A percentile compares a stretch with the other conserved stretches of the same genome.
phyloP scores from a whole-genome alignment of 2,113 vertebrate genomes.

The Gyps fulvus region DNA sequence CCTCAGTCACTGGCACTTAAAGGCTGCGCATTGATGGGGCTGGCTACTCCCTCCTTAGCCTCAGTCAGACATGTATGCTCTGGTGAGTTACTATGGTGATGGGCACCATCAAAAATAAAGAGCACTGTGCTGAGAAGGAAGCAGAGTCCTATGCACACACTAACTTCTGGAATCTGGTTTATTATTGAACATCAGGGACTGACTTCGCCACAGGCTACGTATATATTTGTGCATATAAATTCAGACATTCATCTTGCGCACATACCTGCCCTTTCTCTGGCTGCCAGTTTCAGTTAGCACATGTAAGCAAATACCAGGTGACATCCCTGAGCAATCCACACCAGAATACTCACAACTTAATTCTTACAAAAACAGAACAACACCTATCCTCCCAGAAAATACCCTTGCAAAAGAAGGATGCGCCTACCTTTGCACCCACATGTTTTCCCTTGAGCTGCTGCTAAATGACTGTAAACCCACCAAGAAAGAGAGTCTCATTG shows the following conservation, averaged over 20 bases:
- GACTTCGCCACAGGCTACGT: slow-evolving; percentile 45
- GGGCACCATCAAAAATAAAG: not conserved
- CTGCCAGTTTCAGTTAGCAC: not conserved
- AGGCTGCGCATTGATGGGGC: not conserved
- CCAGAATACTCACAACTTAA: not conserved
- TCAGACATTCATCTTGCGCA: not conserved
- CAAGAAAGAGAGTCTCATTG: not conserved
- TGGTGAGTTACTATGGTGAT: not conserved
- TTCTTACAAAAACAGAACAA: not conserved
- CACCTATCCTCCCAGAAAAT: not conserved
- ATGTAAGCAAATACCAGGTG: not conserved
- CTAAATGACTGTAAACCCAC: not conserved
- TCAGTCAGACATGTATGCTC: not conserved
- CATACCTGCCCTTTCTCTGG: not conserved
- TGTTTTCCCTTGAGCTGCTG: not conserved
- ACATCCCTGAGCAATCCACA: not conserved
- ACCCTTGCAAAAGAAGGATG: not conserved
- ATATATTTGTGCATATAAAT: not conserved
- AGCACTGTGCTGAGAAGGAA: not conserved
- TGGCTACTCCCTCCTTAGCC: not conserved
- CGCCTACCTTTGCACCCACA: not conserved
- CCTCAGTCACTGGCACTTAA: not conserved
- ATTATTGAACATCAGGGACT: not conserved
- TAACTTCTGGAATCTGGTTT: not conserved
- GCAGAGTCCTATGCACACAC: not conserved